phyloP scores from a whole-genome alignment of 2,113 vertebrate species.

The cat (Felis catus) region F.catus_Fca126_mat1.0 CM031414.1:28184501-28185000 shows the following conservation, averaged over 20 bases:
- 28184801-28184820: not conserved
- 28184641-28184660: not conserved
- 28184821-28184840: not conserved
- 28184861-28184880: not conserved
- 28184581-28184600: not conserved
- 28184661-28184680: not conserved
- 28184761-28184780: not conserved
- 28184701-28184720: too few species aligned
- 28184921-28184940: not conserved
- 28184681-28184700: not conserved
- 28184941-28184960: not conserved
- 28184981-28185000: not conserved
- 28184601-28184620: not conserved
- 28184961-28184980: not conserved
- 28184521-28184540: not conserved
- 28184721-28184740: not conserved
- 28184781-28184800: not conserved
- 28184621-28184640: not conserved
- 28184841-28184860: not conserved
- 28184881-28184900: not conserved
- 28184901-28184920: not conserved
- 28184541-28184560: not conserved
- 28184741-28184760: not conserved
- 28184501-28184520: not conserved
- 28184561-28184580: not conserved